phyloP scores from a whole-genome alignment of 2,888 invertebrate species.

The Drosophila mimica region DNA sequence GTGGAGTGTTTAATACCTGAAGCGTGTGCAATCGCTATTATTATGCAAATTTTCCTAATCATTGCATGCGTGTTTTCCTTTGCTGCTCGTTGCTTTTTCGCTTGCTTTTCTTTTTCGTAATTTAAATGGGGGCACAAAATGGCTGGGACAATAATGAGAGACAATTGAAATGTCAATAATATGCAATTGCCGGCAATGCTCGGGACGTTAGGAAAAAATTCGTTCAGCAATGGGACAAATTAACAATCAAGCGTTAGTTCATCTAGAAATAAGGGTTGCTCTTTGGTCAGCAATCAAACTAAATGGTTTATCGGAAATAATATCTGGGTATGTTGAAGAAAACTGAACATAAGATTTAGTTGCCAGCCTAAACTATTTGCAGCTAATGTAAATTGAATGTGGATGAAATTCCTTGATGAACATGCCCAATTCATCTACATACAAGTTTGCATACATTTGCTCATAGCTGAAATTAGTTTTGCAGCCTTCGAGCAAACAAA shows the following conservation, averaged over 20 bases:
- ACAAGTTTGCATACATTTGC: conserved; percentile 15
- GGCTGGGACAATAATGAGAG: conserved; percentile 62
- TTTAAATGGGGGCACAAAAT: conserved; percentile 45
- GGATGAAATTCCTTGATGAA: background rate
- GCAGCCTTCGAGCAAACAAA: conserved; percentile 27
- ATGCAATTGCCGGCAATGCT: conserved; percentile 65
- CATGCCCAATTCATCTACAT: background rate
- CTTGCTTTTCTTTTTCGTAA: conserved; percentile 12
- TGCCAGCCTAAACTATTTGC: background rate
- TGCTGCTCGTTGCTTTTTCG: conserved; percentile 2
- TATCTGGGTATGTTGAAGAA: background rate
- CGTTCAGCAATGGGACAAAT: background rate
- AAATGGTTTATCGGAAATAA: background rate
- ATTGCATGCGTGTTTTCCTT: conserved; percentile 71
- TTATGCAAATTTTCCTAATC: conserved; percentile 76
- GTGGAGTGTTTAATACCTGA: conserved; percentile 75
- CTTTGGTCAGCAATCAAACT: background rate
- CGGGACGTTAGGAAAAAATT: background rate
- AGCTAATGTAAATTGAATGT: conserved; percentile 3
- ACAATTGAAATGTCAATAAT: conserved; percentile 80
- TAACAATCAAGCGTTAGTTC: background rate
- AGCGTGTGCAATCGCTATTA: conserved; percentile 81
- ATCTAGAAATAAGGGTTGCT: conserved; percentile 8
- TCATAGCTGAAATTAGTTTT: conserved; percentile 47
- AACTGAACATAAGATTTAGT: background rate